Conservation (phyloP, 2,797 vertebrate genomes). For the Sebastes iracundus region DNA sequence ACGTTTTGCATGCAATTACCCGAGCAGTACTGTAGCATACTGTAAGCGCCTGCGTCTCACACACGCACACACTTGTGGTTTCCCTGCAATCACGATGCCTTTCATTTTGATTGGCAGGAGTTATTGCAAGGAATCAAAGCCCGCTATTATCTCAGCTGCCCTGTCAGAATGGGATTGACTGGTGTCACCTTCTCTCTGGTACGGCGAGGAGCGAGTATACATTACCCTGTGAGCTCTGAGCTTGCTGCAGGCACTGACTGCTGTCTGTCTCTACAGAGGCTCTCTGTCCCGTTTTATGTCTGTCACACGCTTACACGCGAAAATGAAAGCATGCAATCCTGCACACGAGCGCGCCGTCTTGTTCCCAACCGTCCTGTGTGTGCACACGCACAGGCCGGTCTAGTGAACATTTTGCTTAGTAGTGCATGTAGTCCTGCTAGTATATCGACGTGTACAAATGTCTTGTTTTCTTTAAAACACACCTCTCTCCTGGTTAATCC, state of each 20-base stretch:
- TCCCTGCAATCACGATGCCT: slow-evolving; percentile 62
- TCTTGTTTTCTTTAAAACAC: slow-evolving; percentile 10
- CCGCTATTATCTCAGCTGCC: slow-evolving; percentile 78
- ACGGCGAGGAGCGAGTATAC: slow-evolving; percentile 68
- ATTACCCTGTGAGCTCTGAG: slow-evolving; percentile 77
- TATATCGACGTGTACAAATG: slow-evolving; percentile 13
- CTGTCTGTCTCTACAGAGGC: slow-evolving; percentile 72
- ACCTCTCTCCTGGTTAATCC: slow-evolving; percentile 12
- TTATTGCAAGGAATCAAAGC: slow-evolving; percentile 81
- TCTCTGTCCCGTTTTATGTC: slow-evolving; percentile 70
- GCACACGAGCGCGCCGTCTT: slow-evolving; percentile 12
- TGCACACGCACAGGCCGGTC: neutral
- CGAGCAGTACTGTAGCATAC: neutral
- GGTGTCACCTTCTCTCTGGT: slow-evolving; percentile 80
- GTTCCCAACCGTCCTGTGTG: neutral
- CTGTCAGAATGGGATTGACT: slow-evolving; percentile 79
- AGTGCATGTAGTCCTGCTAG: slow-evolving; percentile 26
- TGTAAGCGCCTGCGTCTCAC: neutral
- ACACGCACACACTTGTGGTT: slow-evolving; percentile 16
- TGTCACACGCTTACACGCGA: slow-evolving; percentile 62
- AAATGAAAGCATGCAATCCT: slow-evolving; percentile 63
- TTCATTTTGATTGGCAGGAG: slow-evolving; percentile 79
- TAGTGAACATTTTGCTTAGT: slow-evolving; percentile 6
- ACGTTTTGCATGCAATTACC: slow-evolving; percentile 30
- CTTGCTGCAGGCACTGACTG: slow-evolving; percentile 79